Percentiles rank a stretch among this genome's conserved stretches.
phyloP scores from a whole-genome alignment of 2,113 vertebrate species.

The Lasiurus cinereus region DNA sequence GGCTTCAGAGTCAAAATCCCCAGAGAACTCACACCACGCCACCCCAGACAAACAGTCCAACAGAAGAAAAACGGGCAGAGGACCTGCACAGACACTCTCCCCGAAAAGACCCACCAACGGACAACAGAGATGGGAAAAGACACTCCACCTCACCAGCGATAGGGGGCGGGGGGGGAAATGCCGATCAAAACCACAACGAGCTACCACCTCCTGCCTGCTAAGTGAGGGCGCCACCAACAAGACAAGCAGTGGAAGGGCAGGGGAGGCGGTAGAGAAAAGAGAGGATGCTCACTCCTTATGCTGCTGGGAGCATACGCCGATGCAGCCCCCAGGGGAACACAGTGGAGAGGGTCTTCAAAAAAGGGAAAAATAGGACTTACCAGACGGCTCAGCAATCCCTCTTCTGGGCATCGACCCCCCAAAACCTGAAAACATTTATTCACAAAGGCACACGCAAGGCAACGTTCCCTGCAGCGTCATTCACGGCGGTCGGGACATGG shows the following conservation, averaged over 20 bases:
- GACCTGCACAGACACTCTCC: background rate
- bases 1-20: background rate
- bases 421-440: background rate
- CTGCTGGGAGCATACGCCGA: background rate
- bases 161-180: background rate
- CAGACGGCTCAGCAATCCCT: background rate
- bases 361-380: background rate
- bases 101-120: background rate
- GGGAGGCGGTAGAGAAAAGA: background rate
- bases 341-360: background rate
- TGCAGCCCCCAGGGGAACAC: no score
- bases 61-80: background rate
- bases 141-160: background rate
- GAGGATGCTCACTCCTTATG: no score
- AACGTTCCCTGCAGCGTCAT: rapidly evolving
- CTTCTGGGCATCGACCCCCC: background rate
- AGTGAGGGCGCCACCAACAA: rapidly evolving
- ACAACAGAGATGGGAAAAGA: background rate
- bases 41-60: no score
- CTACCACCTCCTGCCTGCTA: background rate
- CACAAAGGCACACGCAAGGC: background rate
- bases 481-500: background rate
- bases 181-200: background rate
- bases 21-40: background rate
- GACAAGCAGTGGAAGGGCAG: background rate